Percentiles rank a stretch among this genome's conserved stretches.
These are phyloP conservation scores for Hestina assimilis DNA, from an alignment of 1,140 invertebrate species.

Conservation along the genomic window DNA sequence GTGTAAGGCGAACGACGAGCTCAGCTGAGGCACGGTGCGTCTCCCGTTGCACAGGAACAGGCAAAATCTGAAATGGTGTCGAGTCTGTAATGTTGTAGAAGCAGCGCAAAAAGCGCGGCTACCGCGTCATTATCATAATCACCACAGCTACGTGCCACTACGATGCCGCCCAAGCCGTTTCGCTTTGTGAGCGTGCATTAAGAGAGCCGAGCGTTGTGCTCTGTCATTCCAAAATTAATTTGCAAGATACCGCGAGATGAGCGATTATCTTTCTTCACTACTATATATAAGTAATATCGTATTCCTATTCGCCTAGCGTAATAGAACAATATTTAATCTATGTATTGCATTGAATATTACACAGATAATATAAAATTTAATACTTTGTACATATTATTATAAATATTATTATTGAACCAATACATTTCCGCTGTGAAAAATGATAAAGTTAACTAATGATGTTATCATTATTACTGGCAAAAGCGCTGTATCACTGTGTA, in stretches of 20 bases:
- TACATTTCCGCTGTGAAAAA: no score
- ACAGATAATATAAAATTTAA: no score
- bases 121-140: constrained; percentile 76
- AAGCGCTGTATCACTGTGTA: neutral
- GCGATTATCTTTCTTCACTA: constrained; percentile 29
- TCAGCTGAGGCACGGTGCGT: constrained; percentile 28
- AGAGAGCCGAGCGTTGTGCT: constrained; percentile 69
- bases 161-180: constrained; percentile 66
- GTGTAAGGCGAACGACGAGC: constrained; percentile 39
- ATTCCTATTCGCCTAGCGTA: neutral
- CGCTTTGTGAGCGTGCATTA: constrained; percentile 75
- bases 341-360: no score
- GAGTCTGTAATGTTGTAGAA: constrained; percentile 11
- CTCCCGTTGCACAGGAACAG: constrained; percentile 31
- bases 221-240: constrained; percentile 75
- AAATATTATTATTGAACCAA: no score
- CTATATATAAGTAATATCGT: constrained; percentile 26
- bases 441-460: no score
- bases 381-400: neutral
- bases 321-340: neutral
- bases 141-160: constrained; percentile 64
- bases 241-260: constrained; percentile 50
- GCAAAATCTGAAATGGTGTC: constrained; percentile 59
- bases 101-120: constrained; percentile 69
- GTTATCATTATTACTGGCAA: no score